Evolutionary conservation across 1,140 invertebrate species (phyloP).

Genomic region (Ceratosolen solmsi): DNA sequence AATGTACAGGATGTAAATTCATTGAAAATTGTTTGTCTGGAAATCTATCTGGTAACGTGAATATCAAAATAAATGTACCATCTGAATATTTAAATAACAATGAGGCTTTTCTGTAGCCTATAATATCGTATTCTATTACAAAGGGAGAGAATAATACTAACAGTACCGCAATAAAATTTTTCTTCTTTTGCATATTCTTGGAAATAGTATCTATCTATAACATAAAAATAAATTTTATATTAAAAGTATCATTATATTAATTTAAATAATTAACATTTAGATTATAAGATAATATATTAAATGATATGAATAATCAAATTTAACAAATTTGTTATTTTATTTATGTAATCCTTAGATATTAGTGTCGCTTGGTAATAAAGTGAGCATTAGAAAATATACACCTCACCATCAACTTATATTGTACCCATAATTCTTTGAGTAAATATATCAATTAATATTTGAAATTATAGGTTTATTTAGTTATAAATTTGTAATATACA

Average conservation of each 20-base stretch:
- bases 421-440: too few species aligned
- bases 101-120: background rate
- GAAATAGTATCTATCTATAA: background rate
- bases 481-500: too few species aligned
- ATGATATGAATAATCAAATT: background rate
- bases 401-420: too few species aligned
- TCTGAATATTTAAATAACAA: background rate
- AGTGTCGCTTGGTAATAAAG: too few species aligned
- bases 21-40: background rate
- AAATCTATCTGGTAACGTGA: background rate
- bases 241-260: background rate
- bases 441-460: too few species aligned
- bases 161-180: background rate
- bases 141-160: background rate
- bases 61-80: background rate
- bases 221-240: conserved; percentile 5
- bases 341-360: too few species aligned
- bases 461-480: too few species aligned
- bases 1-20: background rate
- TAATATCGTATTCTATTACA: conserved; percentile 10
- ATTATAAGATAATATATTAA: background rate
- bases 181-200: background rate
- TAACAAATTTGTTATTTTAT: too few species aligned
- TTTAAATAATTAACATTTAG: background rate
- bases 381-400: too few species aligned